These are phyloP conservation scores for Lydus trimaculatus DNA, from an alignment of 2,888 invertebrate genomes.

Conservation along the genomic window DNA sequence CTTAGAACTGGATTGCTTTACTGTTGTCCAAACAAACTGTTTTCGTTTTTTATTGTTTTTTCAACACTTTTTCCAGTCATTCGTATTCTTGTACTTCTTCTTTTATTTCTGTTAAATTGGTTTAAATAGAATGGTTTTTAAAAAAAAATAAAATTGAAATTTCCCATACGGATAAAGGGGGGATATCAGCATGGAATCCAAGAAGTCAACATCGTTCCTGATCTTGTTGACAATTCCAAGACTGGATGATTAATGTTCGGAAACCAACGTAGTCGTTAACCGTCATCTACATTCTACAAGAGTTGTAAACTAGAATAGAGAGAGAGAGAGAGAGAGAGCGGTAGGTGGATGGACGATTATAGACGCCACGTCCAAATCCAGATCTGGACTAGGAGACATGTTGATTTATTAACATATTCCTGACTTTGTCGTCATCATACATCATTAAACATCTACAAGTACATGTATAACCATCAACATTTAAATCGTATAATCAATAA, in stretches of 20 bases:
- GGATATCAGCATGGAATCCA: conserved; percentile 20
- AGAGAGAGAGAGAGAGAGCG: no score
- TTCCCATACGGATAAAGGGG: conserved; percentile 8
- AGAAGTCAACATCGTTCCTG: conserved; percentile 24
- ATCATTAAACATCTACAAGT: conserved; percentile 40
- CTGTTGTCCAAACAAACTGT: background rate
- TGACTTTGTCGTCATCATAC: conserved; percentile 24
- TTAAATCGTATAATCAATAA: conserved; percentile 20
- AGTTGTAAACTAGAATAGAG: conserved; percentile 22
- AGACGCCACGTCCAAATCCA: conserved; percentile 11
- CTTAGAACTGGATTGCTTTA: background rate
- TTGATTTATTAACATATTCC: conserved; percentile 31
- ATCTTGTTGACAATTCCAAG: conserved; percentile 29
- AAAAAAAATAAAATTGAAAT: background rate
- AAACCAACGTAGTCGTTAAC: conserved; percentile 25
- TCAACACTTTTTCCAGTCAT: background rate
- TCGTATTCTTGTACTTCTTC: background rate
- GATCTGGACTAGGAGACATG: background rate
- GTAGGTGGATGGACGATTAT: background rate
- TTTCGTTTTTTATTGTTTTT: background rate
- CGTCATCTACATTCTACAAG: conserved; percentile 22
- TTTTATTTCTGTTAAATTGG: background rate
- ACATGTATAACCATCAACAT: background rate
- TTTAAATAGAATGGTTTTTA: background rate
- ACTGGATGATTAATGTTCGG: conserved; percentile 27